Evolutionary conservation across 2,113 vertebrate genomes (phyloP), one percentile per base, ranked within the genome.

Genomic region (Cyprinodon tularosa): DNA sequence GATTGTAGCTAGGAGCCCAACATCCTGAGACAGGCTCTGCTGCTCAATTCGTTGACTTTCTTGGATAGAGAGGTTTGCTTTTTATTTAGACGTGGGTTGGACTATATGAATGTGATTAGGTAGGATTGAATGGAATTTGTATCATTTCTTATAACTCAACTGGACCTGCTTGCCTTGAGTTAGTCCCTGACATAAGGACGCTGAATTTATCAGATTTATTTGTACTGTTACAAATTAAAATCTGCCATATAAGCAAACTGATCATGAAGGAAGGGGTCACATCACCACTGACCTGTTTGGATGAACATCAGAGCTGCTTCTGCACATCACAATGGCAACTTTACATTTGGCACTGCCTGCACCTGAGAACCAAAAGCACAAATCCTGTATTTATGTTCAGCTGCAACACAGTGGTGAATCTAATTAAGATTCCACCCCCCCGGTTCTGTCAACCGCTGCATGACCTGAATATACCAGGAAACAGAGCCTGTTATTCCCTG

Each of bases 311-410:
- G 88, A 63, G 38, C 81, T 76, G 75, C 91, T 96, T 92, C 89
- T 96, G 88, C 95, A 97, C 96, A 99, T 95, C 81, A 99, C 96
- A 85, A 99, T 90, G 12, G 96, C 95, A 60, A 99, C 89, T 93
- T 94, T 96, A 82, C 97, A 99, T 0, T 93, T 89, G 0, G 95
- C 91, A 70, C 95, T 95, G 5, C 96, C 97, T 83, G 96, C 97
- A 89, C 97, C 97, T 99, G 92, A 0, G 36, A 62, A 62, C 8
- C 70, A 15, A 36, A 74, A n/a, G 8, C n/a, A 85, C 10, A 70
- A 22, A 75, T 4, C 7, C 12, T 11, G 5, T 44, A 59, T 79
- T 75, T 9, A 9, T 38, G 15, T 22, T 53, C 11, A 20, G 1
- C n/a, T 22, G 38, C 22, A 1, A 39, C 57, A 17, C 42, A 12